A percentile compares a stretch with the other conserved stretches of the same genome.
Evolutionary conservation across 2,113 vertebrate genomes (phyloP).

Genomic region (Megaleporinus macrocephalus): DNA sequence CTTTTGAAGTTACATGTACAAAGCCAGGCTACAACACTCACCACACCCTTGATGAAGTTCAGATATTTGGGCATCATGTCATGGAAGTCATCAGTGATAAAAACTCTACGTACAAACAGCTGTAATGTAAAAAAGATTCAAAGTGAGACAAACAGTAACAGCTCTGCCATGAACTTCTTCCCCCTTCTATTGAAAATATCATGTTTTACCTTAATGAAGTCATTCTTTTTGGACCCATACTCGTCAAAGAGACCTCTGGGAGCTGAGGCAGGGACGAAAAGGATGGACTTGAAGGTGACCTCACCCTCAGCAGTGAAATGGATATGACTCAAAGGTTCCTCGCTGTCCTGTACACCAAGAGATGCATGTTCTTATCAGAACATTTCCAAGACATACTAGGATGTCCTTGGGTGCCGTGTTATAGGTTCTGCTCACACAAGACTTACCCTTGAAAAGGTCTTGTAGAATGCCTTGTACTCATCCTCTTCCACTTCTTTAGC

Average conservation of each 20-base stretch:
- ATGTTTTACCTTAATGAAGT: slow-evolving; percentile 90
- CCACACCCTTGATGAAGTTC: slow-evolving; percentile 96
- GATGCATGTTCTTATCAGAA: neutral
- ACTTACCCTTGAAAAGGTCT: slow-evolving; percentile 75
- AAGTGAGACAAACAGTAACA: neutral
- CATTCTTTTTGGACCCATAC: slow-evolving; percentile 98
- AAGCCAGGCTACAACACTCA: slow-evolving; percentile 73
- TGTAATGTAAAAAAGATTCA: slow-evolving; percentile 57
- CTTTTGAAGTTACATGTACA: neutral
- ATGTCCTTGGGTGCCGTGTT: neutral
- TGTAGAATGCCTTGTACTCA: slow-evolving; percentile 98
- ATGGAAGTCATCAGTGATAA: slow-evolving; percentile 99
- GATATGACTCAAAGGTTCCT: slow-evolving; percentile 91
- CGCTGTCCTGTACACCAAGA: slow-evolving; percentile 81
- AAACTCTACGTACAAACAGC: slow-evolving; percentile 96
- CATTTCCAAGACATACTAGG: neutral
- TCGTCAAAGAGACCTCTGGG: slow-evolving; percentile 97
- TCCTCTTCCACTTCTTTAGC: slow-evolving; percentile 97
- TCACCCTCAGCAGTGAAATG: slow-evolving; percentile 99
- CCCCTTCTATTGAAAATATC: neutral
- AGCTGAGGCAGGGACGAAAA: slow-evolving; percentile 92
- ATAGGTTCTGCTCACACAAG: neutral
- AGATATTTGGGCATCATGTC: slow-evolving; percentile 99
- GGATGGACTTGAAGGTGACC: slow-evolving; percentile 97
- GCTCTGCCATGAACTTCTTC: neutral